These are phyloP conservation scores for Porites lutea DNA, from an alignment of 64 coral and sea anemone species.

Conservation along the genomic window DNA sequence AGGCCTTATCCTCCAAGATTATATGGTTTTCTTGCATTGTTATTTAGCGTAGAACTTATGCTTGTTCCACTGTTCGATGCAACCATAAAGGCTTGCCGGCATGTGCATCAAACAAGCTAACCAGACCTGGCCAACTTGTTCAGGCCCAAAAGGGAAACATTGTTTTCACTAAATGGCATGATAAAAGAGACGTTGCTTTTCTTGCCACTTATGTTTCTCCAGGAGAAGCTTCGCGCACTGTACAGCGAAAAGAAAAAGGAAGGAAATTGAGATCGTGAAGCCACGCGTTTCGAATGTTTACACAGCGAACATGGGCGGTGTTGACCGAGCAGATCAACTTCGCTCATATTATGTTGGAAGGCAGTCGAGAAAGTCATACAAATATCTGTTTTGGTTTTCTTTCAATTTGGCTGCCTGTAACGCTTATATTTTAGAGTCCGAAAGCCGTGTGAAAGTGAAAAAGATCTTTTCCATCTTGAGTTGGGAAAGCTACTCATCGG, in stretches of 20 bases:
- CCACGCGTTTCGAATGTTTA: background rate
- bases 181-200: conserved; percentile 53
- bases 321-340: conserved; percentile 43
- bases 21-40: too few species aligned
- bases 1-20: too few species aligned
- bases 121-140: conserved; percentile 6
- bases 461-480: background rate
- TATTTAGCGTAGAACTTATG: too few species aligned
- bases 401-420: conserved; percentile 19
- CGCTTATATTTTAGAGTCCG: conserved; percentile 8
- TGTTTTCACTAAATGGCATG: conserved; percentile 63
- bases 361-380: conserved; percentile 25
- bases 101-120: conserved; percentile 39
- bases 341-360: background rate
- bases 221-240: background rate
- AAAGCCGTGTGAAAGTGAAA: background rate
- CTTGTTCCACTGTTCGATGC: conserved; percentile 43
- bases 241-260: background rate
- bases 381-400: conserved; percentile 43
- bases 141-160: conserved; percentile 18
- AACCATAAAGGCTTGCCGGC: conserved; percentile 34
- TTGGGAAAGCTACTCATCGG: conserved; percentile 21
- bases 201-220: conserved; percentile 59
- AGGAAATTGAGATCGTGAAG: conserved; percentile 23
- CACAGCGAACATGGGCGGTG: conserved; percentile 36